phyloP scores from a whole-genome alignment of 2,797 vertebrate genomes.

The Parauchenoglanis punctatus region DNA sequence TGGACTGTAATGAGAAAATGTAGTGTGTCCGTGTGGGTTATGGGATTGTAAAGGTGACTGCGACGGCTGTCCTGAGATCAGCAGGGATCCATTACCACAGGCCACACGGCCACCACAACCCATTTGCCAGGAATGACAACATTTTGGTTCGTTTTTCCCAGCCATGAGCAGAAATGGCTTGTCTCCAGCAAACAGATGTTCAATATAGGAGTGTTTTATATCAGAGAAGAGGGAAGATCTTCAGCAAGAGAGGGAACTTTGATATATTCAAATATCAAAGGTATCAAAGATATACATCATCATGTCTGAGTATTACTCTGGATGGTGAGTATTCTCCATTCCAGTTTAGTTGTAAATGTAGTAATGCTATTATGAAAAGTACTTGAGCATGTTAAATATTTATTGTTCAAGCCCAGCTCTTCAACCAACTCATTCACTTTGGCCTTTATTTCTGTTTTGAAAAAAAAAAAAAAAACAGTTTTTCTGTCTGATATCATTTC shows the following conservation, averaged over 20 bases:
- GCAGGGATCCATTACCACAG: constrained; percentile 81
- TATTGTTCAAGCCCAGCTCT: background rate
- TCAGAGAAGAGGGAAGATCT: background rate
- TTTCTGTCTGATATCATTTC: background rate
- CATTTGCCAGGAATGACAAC: constrained; percentile 79
- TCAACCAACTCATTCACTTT: background rate
- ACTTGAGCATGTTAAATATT: background rate
- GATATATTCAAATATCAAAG: too few species aligned
- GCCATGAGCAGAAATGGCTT: constrained; percentile 72
- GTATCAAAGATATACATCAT: too few species aligned
- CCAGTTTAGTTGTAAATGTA: background rate
- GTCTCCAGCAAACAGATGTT: constrained; percentile 75
- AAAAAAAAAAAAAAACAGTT: background rate
- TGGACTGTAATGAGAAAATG: constrained; percentile 77
- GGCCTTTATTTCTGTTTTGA: background rate
- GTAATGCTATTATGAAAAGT: background rate
- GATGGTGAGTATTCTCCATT: background rate
- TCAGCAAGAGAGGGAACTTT: background rate
- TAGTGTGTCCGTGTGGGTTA: constrained; percentile 75
- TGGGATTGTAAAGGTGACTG: constrained; percentile 72
- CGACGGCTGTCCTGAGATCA: constrained; percentile 74
- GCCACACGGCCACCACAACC: constrained; percentile 71
- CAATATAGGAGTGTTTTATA: constrained; percentile 60
- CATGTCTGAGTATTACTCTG: background rate
- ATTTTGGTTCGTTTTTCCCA: constrained; percentile 75